phyloP scores from a whole-genome alignment of 2,113 vertebrate species.

The Limnothrissa miodon region DNA sequence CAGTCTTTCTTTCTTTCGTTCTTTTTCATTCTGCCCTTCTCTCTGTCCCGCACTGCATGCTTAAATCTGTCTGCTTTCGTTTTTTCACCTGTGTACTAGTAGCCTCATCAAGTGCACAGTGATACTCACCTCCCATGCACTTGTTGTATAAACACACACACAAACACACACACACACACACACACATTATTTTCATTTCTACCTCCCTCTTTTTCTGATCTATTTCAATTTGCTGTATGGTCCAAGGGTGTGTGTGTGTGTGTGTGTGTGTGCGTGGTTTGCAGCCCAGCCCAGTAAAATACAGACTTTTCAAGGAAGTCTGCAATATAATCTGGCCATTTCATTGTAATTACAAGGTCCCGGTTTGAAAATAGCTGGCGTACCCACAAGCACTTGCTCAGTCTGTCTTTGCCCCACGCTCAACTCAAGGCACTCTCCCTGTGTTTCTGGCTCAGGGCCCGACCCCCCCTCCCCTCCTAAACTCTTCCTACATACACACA shows the following conservation, averaged over 20 bases:
- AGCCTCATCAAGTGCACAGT: constrained; percentile 31
- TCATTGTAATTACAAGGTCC: constrained; percentile 81
- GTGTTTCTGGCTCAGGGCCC: not conserved
- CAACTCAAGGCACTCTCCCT: not conserved
- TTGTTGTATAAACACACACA: constrained; percentile 26
- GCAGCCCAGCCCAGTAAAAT: constrained; percentile 78
- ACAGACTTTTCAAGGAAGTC: constrained; percentile 77
- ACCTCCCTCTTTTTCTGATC: constrained; percentile 61
- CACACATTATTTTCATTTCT: constrained; percentile 32
- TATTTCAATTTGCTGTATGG: constrained; percentile 73
- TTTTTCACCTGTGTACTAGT: not conserved
- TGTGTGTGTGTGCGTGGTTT: constrained; percentile 64
- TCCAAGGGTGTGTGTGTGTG: constrained; percentile 48
- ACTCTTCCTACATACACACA: no score
- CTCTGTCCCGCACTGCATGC: not conserved
- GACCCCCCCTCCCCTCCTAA: constrained; percentile 15
- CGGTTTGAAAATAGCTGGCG: constrained; percentile 68
- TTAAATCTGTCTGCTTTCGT: not conserved
- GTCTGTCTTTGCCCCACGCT: constrained; percentile 41
- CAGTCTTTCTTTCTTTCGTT: constrained; percentile 28
- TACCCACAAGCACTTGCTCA: constrained; percentile 65
- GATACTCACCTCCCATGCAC: not conserved
- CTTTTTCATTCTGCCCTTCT: not conserved
- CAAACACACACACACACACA: constrained; percentile 40
- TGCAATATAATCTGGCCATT: constrained; percentile 74